Evolutionary conservation across 2,888 invertebrate species (phyloP).

Genomic region (Agrochola lychnidis): DNA sequence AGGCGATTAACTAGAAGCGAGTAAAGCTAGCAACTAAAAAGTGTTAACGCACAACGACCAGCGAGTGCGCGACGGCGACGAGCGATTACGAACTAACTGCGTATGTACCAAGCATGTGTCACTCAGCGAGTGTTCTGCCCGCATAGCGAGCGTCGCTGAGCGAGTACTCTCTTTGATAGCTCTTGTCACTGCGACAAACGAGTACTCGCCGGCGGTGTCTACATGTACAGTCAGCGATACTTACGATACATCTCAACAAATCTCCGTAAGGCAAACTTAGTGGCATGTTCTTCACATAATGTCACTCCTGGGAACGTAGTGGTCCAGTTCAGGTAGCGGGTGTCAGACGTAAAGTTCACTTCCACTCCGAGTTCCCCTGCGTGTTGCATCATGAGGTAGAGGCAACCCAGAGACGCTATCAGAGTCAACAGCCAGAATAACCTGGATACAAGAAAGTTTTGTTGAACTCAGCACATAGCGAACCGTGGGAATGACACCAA

Average conservation of each 20-base stretch:
- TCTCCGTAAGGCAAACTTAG: constrained; percentile 69
- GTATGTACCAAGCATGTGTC: neutral
- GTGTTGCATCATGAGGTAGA: constrained; percentile 86
- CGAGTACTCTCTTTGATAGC: neutral
- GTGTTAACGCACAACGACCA: no score
- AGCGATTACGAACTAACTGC: no score
- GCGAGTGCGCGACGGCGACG: no score
- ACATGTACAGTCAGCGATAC: constrained; percentile 7
- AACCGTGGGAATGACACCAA: no score
- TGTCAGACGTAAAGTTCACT: constrained; percentile 92
- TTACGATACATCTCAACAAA: constrained; percentile 64
- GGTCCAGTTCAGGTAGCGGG: constrained; percentile 91
- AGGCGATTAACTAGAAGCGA: neutral
- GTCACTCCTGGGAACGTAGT: constrained; percentile 91
- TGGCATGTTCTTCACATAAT: constrained; percentile 89
- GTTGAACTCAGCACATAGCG: neutral
- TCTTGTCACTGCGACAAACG: neutral
- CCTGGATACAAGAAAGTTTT: constrained; percentile 73
- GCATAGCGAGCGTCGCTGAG: neutral
- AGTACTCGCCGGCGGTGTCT: neutral
- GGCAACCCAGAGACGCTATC: constrained; percentile 87
- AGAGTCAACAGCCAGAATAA: constrained; percentile 91
- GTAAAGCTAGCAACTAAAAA: neutral
- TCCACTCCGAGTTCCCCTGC: constrained; percentile 88
- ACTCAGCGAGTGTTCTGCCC: neutral